These are phyloP conservation scores for Chinchilla lanigera DNA, from an alignment of 2,113 vertebrate genomes.

Conservation along the genomic window DNA sequence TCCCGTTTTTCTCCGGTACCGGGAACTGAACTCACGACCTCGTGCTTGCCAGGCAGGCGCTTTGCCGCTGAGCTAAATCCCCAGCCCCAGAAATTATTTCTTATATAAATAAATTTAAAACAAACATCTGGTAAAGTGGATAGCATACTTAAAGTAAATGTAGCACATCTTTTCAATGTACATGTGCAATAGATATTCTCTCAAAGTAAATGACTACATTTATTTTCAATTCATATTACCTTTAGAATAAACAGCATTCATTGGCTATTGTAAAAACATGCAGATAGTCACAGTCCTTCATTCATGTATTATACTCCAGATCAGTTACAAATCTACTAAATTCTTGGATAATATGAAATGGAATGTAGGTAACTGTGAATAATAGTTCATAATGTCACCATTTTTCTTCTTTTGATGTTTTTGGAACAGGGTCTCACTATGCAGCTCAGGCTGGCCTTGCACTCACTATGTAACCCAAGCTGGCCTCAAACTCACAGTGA, in stretches of 20 bases:
- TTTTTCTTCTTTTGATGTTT: too few species aligned
- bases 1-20: too few species aligned
- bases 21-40: too few species aligned
- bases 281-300: neutral
- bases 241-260: neutral
- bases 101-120: constrained; percentile 21
- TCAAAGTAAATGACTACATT: neutral
- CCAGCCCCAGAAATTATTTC: neutral
- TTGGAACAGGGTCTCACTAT: too few species aligned
- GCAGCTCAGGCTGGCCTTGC: too few species aligned
- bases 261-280: neutral
- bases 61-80: too few species aligned
- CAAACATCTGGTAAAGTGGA: neutral
- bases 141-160: neutral
- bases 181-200: neutral
- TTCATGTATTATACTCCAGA: neutral
- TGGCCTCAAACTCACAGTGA: too few species aligned
- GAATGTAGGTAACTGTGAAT: neutral
- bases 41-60: too few species aligned
- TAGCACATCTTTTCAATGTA: neutral
- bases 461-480: too few species aligned
- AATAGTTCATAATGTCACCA: neutral
- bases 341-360: neutral
- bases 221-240: neutral
- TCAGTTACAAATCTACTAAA: neutral